Evolutionary conservation across 2,797 vertebrate genomes (phyloP).

Genomic region (Gadopsis bispinosus): DNA sequence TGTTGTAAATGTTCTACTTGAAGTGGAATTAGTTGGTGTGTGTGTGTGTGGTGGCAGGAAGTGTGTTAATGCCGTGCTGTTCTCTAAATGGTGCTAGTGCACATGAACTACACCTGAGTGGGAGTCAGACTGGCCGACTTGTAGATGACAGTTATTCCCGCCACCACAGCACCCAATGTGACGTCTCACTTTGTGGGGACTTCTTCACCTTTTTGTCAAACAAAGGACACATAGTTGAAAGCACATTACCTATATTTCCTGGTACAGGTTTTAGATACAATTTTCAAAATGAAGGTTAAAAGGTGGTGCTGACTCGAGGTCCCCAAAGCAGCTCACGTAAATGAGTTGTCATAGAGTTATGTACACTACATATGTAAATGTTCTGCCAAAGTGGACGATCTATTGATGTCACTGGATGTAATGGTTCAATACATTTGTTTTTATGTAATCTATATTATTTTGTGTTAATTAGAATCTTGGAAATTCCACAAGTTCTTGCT

Average conservation of each 20-base stretch:
- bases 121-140: conserved; percentile 15
- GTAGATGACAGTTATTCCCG: conserved; percentile 1
- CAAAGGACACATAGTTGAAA: neutral
- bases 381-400: conserved; percentile 37
- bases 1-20: conserved; percentile 49
- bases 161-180: neutral
- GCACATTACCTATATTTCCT: conserved; percentile 6
- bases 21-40: conserved; percentile 38
- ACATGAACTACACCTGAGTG: conserved; percentile 28
- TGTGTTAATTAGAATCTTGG: conserved; percentile 48
- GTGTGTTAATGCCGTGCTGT: conserved; percentile 11
- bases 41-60: neutral
- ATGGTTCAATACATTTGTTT: conserved; percentile 23
- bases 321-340: conserved; percentile 26
- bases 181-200: neutral
- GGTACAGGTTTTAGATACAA: conserved; percentile 28
- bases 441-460: conserved; percentile 55
- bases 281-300: conserved; percentile 55
- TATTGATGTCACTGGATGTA: conserved; percentile 1
- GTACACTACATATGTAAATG: conserved; percentile 46
- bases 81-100: conserved; percentile 14
- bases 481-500: conserved; percentile 17
- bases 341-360: conserved; percentile 17
- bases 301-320: conserved; percentile 23
- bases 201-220: neutral